Evolutionary conservation across 30 jellyfish, hydroid and myxozoan species (phyloP).

Genomic region (Hydractinia echinata): DNA sequence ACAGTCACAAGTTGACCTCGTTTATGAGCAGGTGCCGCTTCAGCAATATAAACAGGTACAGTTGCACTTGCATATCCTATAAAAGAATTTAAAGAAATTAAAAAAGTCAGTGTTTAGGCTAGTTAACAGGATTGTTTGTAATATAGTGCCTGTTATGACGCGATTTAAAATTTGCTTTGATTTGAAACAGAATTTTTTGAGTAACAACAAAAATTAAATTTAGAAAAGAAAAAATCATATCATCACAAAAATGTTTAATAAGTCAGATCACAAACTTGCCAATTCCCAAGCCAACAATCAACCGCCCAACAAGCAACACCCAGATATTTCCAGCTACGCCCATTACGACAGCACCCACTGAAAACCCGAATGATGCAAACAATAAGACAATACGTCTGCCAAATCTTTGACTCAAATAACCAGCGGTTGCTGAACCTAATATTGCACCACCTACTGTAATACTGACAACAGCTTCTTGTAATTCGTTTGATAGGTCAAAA

Average conservation of each 20-base stretch:
- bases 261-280: conserved; percentile 43
- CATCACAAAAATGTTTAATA: not conserved
- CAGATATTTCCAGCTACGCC: conserved; percentile 42
- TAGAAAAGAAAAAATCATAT: not conserved
- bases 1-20: conserved; percentile 80
- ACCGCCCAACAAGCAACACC: conserved; percentile 63
- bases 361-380: conserved; percentile 42
- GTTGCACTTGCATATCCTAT: conserved; percentile 78
- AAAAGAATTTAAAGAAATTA: not conserved
- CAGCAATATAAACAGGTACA: conserved; percentile 89
- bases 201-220: too few species aligned
- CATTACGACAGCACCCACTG: conserved; percentile 73
- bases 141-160: too few species aligned
- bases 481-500: conserved; percentile 38
- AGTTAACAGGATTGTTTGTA: too few species aligned
- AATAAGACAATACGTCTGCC: conserved; percentile 63
- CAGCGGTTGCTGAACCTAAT: conserved; percentile 73
- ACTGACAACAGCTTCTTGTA: conserved; percentile 80
- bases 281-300: conserved; percentile 81
- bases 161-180: too few species aligned
- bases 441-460: conserved; percentile 88
- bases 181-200: too few species aligned
- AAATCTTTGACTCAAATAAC: conserved; percentile 54
- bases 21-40: conserved; percentile 79
- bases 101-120: not conserved